Conservation (phyloP, 2,113 vertebrate species). For the Oreochromis niloticus region DNA sequence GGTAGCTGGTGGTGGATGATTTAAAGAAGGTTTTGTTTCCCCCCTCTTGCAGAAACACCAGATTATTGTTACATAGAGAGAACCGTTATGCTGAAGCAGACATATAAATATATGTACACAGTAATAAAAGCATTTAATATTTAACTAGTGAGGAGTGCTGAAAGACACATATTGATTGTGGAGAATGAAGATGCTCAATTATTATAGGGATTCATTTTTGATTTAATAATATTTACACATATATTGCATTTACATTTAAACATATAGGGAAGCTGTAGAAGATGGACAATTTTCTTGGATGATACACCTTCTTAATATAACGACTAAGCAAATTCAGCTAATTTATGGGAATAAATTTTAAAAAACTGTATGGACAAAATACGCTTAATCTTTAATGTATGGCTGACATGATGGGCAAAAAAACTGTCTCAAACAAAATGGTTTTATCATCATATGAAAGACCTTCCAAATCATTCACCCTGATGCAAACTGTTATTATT, state of each 20-base stretch:
- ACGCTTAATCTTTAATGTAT: background rate
- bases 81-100: slow-evolving; percentile 11
- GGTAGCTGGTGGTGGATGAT: slow-evolving; percentile 7
- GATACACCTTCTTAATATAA: background rate
- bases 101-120: slow-evolving; percentile 25
- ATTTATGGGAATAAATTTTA: background rate
- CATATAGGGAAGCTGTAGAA: background rate
- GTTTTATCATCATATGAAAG: background rate
- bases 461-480: background rate
- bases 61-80: background rate
- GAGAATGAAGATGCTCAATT: background rate
- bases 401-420: background rate
- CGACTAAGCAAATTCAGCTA: background rate
- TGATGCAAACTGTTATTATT: background rate
- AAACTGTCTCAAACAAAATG: background rate
- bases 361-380: background rate
- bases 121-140: background rate
- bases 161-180: background rate
- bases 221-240: background rate
- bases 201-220: background rate
- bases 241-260: background rate
- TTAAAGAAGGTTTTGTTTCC: slow-evolving; percentile 20
- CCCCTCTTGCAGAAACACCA: background rate
- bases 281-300: background rate
- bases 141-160: background rate